Evolutionary conservation across 53 echinoderm and acorn worm genomes (phyloP).

Genomic region (Crossaster papposus): DNA sequence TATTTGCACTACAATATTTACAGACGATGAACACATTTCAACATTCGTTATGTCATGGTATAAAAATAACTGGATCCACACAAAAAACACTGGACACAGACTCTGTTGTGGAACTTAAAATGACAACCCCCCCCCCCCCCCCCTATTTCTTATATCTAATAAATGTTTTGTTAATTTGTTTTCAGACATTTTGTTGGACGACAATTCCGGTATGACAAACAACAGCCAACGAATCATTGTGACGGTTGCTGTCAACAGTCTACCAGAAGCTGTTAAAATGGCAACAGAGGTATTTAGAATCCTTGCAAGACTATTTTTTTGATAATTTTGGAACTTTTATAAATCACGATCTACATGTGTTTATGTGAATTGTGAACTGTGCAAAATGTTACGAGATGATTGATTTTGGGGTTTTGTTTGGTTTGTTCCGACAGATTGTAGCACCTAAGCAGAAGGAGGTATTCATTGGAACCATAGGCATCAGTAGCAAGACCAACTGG

Average conservation of each 20-base stretch:
- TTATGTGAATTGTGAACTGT: neutral
- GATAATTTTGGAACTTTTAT: neutral
- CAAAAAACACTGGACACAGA: neutral
- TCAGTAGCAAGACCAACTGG: constrained; percentile 99
- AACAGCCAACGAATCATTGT: constrained; percentile 94
- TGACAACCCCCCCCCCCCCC: too few species aligned
- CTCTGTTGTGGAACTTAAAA: neutral
- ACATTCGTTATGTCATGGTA: too few species aligned
- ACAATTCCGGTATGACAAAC: constrained; percentile 97
- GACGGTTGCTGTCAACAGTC: constrained; percentile 80
- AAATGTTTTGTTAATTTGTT: neutral
- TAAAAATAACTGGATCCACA: too few species aligned
- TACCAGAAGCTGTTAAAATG: constrained; percentile 66
- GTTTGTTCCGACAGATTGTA: constrained; percentile 50
- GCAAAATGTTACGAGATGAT: neutral
- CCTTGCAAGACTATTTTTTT: neutral
- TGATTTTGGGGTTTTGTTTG: neutral
- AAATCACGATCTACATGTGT: neutral
- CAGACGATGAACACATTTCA: too few species aligned
- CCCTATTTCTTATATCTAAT: neutral
- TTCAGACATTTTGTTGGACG: constrained; percentile 92
- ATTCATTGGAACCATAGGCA: constrained; percentile 94
- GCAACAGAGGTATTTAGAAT: constrained; percentile 69
- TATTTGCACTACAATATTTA: too few species aligned
- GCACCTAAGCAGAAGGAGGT: constrained; percentile 69